phyloP scores from a whole-genome alignment of 2,113 vertebrate genomes.

The Puma concolor region DNA sequence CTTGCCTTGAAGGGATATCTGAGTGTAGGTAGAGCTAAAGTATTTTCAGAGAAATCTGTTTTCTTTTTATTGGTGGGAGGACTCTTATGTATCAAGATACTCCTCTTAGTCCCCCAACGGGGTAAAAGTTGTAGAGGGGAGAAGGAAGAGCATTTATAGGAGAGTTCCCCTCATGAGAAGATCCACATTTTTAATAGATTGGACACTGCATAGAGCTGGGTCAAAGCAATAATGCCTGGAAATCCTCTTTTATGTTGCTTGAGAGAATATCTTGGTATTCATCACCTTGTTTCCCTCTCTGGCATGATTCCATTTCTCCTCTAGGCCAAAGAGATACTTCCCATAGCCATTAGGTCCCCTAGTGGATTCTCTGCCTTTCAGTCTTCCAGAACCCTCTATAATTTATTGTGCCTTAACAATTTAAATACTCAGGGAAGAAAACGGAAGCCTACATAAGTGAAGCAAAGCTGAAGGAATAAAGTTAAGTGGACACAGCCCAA shows the following conservation, averaged over 20 bases:
- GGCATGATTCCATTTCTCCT: not conserved
- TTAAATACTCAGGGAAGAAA: constrained; percentile 20
- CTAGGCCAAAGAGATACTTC: not conserved
- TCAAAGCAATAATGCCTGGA: not conserved
- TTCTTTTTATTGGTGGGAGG: not conserved
- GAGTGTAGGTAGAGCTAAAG: not conserved
- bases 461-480: not conserved
- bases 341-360: not conserved
- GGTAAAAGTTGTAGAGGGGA: not conserved
- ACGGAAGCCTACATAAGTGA: not conserved
- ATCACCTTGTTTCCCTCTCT: not conserved
- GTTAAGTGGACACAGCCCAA: not conserved
- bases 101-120: not conserved
- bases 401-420: constrained; percentile 42
- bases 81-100: not conserved
- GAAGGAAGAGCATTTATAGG: not conserved
- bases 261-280: not conserved
- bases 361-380: not conserved
- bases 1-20: not conserved
- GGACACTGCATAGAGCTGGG: not conserved
- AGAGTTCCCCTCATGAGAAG: not conserved
- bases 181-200: not conserved
- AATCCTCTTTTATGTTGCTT: not conserved
- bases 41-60: not conserved
- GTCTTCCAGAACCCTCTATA: not conserved